Evolutionary conservation across 92 coral and sea anemone genomes (phyloP).

Genomic region (Chrysogorgia sp.): DNA sequence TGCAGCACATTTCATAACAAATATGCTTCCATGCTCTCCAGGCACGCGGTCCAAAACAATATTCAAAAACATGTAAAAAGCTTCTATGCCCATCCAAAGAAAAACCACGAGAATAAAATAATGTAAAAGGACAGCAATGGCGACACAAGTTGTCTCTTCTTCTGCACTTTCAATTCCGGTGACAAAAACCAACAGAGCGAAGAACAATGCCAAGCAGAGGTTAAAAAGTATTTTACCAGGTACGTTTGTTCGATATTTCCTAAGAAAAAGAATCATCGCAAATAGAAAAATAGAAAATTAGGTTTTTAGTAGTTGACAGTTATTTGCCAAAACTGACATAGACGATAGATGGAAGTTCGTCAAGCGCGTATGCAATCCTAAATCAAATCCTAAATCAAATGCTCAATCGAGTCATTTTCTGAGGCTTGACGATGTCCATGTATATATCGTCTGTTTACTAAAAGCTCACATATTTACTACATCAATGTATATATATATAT

Average conservation of each 20-base stretch:
- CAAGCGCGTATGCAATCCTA: too few relatives aligned
- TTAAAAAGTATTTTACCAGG: slow-evolving; percentile 92
- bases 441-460: too few relatives aligned
- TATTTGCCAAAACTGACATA: too few relatives aligned
- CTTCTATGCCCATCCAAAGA: slow-evolving; percentile 93
- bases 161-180: slow-evolving; percentile 81
- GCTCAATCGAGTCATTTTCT: too few relatives aligned
- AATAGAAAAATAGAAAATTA: too few relatives aligned
- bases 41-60: slow-evolving; percentile 82
- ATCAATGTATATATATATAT: too few relatives aligned
- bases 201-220: slow-evolving; percentile 82
- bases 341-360: too few relatives aligned
- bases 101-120: slow-evolving; percentile 86
- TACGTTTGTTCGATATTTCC: slow-evolving; percentile 88
- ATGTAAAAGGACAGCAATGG: slow-evolving; percentile 80
- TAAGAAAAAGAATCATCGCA: slow-evolving; percentile 21
- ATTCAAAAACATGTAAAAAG: slow-evolving; percentile 90
- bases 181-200: slow-evolving; percentile 82
- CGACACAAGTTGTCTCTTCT: slow-evolving; percentile 68
- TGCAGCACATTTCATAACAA: slow-evolving; percentile 79
- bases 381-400: too few relatives aligned
- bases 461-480: too few relatives aligned
- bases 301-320: too few relatives aligned
- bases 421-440: too few relatives aligned
- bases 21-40: slow-evolving; percentile 54